Percentiles rank a stretch among this genome's conserved stretches.
Evolutionary conservation across 2,888 invertebrate species (phyloP).

Genomic region (Entomobrya multifasciata): DNA sequence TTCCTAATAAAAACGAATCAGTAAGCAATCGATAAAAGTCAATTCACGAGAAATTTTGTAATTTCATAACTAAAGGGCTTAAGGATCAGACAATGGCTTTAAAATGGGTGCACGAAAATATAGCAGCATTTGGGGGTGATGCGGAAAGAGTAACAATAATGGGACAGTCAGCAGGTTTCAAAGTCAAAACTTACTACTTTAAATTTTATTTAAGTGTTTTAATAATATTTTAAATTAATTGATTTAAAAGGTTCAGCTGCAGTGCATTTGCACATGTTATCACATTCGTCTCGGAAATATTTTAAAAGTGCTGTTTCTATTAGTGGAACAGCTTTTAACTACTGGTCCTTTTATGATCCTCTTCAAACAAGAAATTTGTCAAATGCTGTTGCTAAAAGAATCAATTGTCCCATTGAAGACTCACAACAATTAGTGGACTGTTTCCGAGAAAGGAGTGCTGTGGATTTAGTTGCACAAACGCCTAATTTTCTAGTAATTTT

Average conservation of each 20-base stretch:
- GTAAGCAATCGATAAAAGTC: no score
- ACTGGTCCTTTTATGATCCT: constrained; percentile 70
- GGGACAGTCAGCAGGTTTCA: constrained; percentile 68
- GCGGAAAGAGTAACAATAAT: constrained; percentile 52
- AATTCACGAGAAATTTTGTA: background rate
- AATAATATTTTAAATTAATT: background rate
- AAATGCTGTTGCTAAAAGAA: constrained; percentile 59
- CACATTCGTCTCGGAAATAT: constrained; percentile 50
- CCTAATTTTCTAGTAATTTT: constrained; percentile 65
- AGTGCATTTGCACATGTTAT: constrained; percentile 73
- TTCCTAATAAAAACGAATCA: background rate
- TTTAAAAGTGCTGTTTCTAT: constrained; percentile 68
- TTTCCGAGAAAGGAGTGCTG: constrained; percentile 67
- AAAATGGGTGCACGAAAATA: constrained; percentile 75
- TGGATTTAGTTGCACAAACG: constrained; percentile 67
- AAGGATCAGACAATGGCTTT: constrained; percentile 77
- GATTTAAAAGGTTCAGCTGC: constrained; percentile 50
- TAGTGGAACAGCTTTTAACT: constrained; percentile 73
- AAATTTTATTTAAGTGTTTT: background rate
- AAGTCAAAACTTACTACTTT: background rate
- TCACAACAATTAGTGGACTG: constrained; percentile 66
- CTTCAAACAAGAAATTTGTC: constrained; percentile 63
- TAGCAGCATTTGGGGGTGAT: constrained; percentile 72
- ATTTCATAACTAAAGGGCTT: constrained; percentile 47
- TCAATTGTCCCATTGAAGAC: constrained; percentile 67